Evolutionary conservation across 2,888 invertebrate species (phyloP), one percentile per base, ranked within the genome.

Genomic region (Dascillus cervinus): DNA sequence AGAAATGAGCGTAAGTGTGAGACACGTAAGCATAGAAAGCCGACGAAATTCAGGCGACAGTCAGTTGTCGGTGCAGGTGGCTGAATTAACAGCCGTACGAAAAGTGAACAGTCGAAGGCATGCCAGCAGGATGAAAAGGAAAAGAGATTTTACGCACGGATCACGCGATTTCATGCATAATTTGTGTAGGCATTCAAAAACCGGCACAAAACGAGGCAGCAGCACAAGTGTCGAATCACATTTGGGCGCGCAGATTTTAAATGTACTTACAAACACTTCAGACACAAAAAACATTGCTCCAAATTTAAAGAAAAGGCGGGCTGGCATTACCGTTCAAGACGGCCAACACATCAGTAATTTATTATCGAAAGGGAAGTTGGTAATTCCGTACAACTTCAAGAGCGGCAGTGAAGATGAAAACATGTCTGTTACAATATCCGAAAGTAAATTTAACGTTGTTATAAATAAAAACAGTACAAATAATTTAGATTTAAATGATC

Each of bases 11-110:
- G 80, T 83, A 54, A 84, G 82, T 43, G 75, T 84, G 1, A 75
- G 83, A 3, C 82, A 86, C 55, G 83, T 89, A 0, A 88, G 88
- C 0, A 83, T 89, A 1, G 89, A 89, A 58, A 88, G 88, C 0
- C 71, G 90, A 4, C 72, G 90, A 21, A 88, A 89, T 62, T 90
- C 90, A 0, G 75, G 88, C 10, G 91, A 91, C 55, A 90, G 90
- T 29, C 89, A 90, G 53, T 71, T 85, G 26, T 86, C 86, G 0
- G 82, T 88, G 0, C 86, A 87, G 62, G 82, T 87, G 24, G 82
- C 86, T 1, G 87, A 88, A 62, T 72, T 86, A 69, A 86, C 84
- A 54, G 83, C 84, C 2, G 72, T 70, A 3, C 60, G 68, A 2
- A 84, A 84, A 56, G 74, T 77, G 1, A 62, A 53, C 15, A 36